Evolutionary conservation across 2,113 vertebrate genomes (phyloP).

Genomic region (crab-eating macaque (Macaca fascicularis)): DNA sequence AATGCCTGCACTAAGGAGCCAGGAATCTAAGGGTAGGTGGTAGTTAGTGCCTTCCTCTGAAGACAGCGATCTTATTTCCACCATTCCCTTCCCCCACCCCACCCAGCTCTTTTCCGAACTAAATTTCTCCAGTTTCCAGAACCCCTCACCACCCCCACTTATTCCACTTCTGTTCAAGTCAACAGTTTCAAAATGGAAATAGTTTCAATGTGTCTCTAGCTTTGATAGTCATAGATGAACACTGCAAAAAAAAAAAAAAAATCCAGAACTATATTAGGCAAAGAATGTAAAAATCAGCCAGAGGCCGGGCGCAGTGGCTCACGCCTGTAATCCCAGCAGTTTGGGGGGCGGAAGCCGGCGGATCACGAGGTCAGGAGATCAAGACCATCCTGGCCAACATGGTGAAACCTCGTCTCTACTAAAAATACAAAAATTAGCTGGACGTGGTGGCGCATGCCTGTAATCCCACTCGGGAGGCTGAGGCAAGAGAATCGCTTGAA

Average conservation of each 20-base stretch:
- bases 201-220: conserved; percentile 36
- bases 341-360: too few species aligned
- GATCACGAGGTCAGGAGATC: too few species aligned
- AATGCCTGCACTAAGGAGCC: neutral
- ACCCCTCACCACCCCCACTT: neutral
- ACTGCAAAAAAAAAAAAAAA: neutral
- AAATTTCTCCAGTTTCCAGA: neutral
- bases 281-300: neutral
- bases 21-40: neutral
- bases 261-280: neutral
- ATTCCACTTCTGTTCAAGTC: neutral
- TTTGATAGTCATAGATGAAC: conserved; percentile 2
- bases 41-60: neutral
- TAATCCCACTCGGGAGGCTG: too few species aligned
- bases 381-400: too few species aligned
- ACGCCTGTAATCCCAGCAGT: too few species aligned
- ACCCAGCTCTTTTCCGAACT: conserved; percentile 9
- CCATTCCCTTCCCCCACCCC: neutral
- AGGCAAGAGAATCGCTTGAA: too few species aligned
- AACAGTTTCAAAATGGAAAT: conserved; percentile 21
- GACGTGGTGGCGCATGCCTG: too few species aligned
- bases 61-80: neutral
- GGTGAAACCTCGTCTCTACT: too few species aligned
- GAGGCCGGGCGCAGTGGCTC: too few species aligned
- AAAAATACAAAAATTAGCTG: too few species aligned